Base-by-base conservation (phyloP, 2,888 invertebrate species). In the Tenthredo mesomela region DNA sequence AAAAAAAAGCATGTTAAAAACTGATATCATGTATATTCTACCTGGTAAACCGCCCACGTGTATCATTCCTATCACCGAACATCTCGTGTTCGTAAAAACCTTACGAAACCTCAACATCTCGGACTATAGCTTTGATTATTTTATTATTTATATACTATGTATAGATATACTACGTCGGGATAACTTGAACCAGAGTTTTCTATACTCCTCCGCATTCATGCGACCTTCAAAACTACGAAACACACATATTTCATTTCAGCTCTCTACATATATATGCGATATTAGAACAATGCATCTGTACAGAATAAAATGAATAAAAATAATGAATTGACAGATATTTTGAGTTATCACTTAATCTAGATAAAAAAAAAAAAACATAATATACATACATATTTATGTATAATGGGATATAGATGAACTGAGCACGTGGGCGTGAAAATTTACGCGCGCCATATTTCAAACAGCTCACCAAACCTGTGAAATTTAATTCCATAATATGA, bases 31-130 rank as follows among this genome's bases (percentile, higher is more conserved):
- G n/a, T 58, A 43, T 84, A 67, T 85, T 86, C 88, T 93, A 96
- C 96, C 96, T 93, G 97, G 97, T 85, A 96, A 93, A 71, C 96
- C 95, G 88, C 94, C 94, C 1, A 96, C 94, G 91, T 97, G 97
- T 84, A 97, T 94, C 96, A 97, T 97, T 84, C 96, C 96, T 89
- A 97, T 95, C 54, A 96, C 92, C 85, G 94, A 94, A 89, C 94
- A 94, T 87, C 90, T 91, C 82, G 91, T 91, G 78, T 93, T 92
- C 2, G 90, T 91, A 88, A 95, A 95, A 73, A 94, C 77, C 85
- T 92, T 89, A 18, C 90, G 83, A 88, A 95, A 95, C n/a, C 92
- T 89, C 21, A 92, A 89, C 95, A 94, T 94, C 88, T 73, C 86
- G 40, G 85, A 67, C 18, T n/a, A n/a, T 7, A n/a, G 7, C 7